A percentile compares a stretch with the other conserved stretches of the same genome.
These are phyloP conservation scores for Forbesichthys papilliferus DNA, from an alignment of 2,113 vertebrate species.

Conservation along the genomic window DNA sequence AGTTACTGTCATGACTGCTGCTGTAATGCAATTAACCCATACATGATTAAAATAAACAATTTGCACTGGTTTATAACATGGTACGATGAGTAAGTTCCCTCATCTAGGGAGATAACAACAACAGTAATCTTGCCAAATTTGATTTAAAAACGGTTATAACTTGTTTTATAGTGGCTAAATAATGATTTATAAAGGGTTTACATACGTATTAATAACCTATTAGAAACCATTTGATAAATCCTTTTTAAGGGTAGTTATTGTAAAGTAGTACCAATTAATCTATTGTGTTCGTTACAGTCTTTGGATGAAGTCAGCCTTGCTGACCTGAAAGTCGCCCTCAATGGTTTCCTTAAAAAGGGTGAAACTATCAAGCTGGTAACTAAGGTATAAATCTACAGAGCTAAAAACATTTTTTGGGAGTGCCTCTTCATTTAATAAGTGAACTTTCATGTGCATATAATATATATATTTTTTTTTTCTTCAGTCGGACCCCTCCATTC, in stretches of 20 bases:
- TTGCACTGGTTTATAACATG: too few relatives aligned
- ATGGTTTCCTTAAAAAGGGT: constrained; percentile 86
- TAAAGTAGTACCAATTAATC: background rate
- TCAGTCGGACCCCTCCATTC: constrained; percentile 86
- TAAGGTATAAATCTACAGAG: constrained; percentile 79
- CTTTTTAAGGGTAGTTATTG: background rate
- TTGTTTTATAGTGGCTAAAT: too few relatives aligned
- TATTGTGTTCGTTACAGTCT: constrained; percentile 68
- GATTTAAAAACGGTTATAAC: too few relatives aligned
- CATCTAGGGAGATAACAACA: too few relatives aligned
- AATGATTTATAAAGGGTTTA: too few relatives aligned
- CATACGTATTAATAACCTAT: too few relatives aligned
- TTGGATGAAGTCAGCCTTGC: constrained; percentile 83
- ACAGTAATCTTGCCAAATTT: too few relatives aligned
- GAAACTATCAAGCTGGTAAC: constrained; percentile 88
- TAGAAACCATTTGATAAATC: too few relatives aligned
- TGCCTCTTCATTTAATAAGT: background rate
- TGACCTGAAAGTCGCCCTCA: constrained; percentile 86
- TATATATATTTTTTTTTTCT: background rate
- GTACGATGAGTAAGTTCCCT: too few relatives aligned
- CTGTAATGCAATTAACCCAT: too few relatives aligned
- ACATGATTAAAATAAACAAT: too few relatives aligned
- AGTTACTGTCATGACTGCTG: too few relatives aligned
- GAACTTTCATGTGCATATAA: background rate
- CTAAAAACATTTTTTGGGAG: background rate